Evolutionary conservation across 1,140 invertebrate genomes (phyloP).

Genomic region (Aphis gossypii): DNA sequence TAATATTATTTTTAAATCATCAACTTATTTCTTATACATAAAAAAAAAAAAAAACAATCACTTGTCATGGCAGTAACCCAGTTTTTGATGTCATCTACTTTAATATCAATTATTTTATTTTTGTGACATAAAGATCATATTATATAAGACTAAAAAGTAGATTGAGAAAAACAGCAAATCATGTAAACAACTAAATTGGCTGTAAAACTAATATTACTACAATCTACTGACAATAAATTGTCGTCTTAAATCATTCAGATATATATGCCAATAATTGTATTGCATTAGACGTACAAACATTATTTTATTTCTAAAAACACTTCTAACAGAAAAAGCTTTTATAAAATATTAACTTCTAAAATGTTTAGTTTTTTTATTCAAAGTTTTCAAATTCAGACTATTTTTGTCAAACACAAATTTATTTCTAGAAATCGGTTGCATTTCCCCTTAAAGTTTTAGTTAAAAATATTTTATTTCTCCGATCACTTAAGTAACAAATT

Average conservation of each 20-base stretch:
- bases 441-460: background rate
- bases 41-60: background rate
- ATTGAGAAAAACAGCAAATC: background rate
- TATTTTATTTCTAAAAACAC: background rate
- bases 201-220: background rate
- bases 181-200: background rate
- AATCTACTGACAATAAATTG: background rate
- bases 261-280: background rate
- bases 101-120: background rate
- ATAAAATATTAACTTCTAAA: background rate
- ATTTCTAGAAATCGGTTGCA: background rate
- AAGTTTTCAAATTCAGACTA: background rate
- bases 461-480: background rate
- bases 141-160: background rate
- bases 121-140: background rate
- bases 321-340: background rate
- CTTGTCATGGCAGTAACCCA: background rate
- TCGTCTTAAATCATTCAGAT: background rate
- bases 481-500: background rate
- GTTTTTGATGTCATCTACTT: background rate
- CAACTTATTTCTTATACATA: background rate
- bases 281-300: background rate
- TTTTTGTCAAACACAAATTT: background rate
- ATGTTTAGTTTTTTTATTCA: background rate
- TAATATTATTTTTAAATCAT: background rate